These are phyloP conservation scores for Molothrus aeneus DNA, from an alignment of 2,797 vertebrate species.

Conservation along the genomic window DNA sequence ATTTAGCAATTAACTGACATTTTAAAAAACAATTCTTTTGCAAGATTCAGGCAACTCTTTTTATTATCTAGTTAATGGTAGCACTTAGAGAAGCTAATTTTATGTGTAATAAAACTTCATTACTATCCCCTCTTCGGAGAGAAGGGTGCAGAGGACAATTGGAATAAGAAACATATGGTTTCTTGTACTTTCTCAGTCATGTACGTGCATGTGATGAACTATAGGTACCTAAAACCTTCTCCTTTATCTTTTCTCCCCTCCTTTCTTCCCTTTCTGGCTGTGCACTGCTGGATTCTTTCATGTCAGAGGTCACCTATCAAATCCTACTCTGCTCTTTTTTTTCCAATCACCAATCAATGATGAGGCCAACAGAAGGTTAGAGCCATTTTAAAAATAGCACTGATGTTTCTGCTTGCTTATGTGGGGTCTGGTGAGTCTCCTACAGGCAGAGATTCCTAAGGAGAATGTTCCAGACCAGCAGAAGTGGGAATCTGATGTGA, in stretches of 20 bases:
- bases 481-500: not conserved
- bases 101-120: conserved; percentile 78
- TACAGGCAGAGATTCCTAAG: not conserved
- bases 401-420: conserved; percentile 10
- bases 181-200: not conserved
- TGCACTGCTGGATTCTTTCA: not conserved
- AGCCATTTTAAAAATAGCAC: conserved; percentile 48
- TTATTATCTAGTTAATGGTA: conserved; percentile 73
- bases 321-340: not conserved
- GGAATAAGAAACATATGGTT: conserved; percentile 35
- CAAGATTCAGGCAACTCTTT: conserved; percentile 70
- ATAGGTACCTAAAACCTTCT: not conserved
- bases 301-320: conserved; percentile 2
- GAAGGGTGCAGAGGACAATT: conserved; percentile 58
- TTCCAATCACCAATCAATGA: conserved; percentile 51
- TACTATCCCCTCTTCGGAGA: conserved; percentile 53
- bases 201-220: not conserved
- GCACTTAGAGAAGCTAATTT: conserved; percentile 75
- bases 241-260: not conserved
- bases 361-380: conserved; percentile 57
- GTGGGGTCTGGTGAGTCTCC: not conserved
- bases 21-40: conserved; percentile 71
- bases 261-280: not conserved
- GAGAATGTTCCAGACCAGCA: not conserved
- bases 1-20: conserved; percentile 62